Evolutionary conservation across 2,797 vertebrate genomes (phyloP), one percentile per base, ranked within the genome.

Genomic region (Eptatretus atami): DNA sequence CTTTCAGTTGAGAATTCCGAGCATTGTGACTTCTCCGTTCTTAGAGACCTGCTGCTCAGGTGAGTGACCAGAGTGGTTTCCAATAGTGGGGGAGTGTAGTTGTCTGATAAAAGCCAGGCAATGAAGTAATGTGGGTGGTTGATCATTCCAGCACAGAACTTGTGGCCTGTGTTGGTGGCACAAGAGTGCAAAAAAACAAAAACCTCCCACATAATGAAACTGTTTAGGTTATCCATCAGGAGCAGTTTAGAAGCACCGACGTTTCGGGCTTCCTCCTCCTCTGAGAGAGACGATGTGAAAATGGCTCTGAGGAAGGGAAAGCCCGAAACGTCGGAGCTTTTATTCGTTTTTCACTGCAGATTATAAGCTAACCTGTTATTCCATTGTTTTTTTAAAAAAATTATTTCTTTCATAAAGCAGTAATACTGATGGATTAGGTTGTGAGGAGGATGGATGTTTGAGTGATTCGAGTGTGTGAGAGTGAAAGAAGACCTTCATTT

Each of bases 1-100:
- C 15, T 77, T 77, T 68, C 71, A 80, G 78, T 80, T 70, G 78
- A 80, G 70, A 80, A 80, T 14, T 77, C 77, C 1, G 78, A 80
- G 64, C 78, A 80, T 71, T 79, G 78, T 44, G 78, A 80, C 70
- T 80, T 80, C 70, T 78, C 78, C 10, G 76, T 80, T 63, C 71
- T 80, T 12, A 74, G 78, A 55, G 79, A 79, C 72, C 78, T 80
- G 78, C 68, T 80, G 14, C 79, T 80, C 72, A 77, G 78, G 78
- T 79, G 54, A 53, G 31, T 4, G 12, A 10, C 53, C 31, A 44
- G 31, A 44, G 31, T 44, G 31, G 31, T 44, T 44, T 44, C 31
- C 31, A 44, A 4, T 44, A 44, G 31, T 44, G 31, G 31, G 31
- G 3, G 6, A 44, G 31, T 44, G 31, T 44, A 44, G 31, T 44